Evolutionary conservation across 2,797 vertebrate species (phyloP), one percentile per base, ranked within the genome.

Genomic region (Crenichthys baileyi): DNA sequence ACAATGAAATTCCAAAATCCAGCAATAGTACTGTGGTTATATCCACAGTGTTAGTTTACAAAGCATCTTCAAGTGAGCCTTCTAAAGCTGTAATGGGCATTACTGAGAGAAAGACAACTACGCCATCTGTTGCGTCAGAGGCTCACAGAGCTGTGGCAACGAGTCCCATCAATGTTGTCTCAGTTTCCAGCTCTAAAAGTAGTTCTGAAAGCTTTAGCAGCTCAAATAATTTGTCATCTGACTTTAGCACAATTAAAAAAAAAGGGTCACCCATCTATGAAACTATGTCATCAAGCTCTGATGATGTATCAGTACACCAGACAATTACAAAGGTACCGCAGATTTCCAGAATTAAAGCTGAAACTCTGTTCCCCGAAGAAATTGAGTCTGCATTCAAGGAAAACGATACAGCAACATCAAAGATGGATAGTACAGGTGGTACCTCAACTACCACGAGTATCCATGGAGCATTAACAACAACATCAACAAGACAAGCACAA

Each of bases 301-400:
- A 80, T 36, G 82, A 26, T 73, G 39, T 20, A 18, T 88, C 80
- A 70, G 76, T 63, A 48, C 84, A 86, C 6, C 55, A 81, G 0
- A 77, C 63, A 29, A 83, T 78, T 20, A 85, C 87, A 80, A 82
- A 77, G 39, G 84, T 72, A 74, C 65, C 86, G 80, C 70, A 76
- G 16, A 76, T 29, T 0, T 50, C 73, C 50, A 80, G 9, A 73
- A 36, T 50, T n/a, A 76, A 79, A 26, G n/a, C 85, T 50, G 63
- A 82, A 4, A 50, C 75, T 55, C 65, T 83, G 24, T 82, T 90
- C 58, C 77, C 76, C 51, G 79, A 87, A 79, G 88, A 92, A 58
- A 92, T 94, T 50, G 89, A 91, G 70, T 88, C 85, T 55, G 76
- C 92, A n/a, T 91, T 92, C 75, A 88, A 93, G 72, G 85, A 83